Percentiles rank a stretch among this genome's conserved stretches.
These are phyloP conservation scores for Falco peregrinus DNA, from an alignment of 2,797 vertebrate species.

Conservation along the genomic window DNA sequence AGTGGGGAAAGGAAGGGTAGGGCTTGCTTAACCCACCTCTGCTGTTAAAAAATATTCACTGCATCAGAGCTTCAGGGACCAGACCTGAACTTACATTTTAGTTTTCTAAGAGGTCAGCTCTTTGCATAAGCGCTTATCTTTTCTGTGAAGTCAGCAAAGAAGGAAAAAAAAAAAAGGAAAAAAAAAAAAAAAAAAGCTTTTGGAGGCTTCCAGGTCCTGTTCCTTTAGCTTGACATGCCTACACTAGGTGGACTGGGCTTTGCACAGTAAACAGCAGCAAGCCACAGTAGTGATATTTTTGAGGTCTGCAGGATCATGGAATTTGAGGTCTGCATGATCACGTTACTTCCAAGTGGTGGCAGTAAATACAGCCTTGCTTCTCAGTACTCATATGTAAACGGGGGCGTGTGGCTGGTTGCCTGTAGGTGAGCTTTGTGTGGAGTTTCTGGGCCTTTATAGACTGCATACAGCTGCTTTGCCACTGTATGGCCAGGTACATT, in stretches of 20 bases:
- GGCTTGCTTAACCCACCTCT: not conserved
- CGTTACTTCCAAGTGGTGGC: not conserved
- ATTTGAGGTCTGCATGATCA: not conserved
- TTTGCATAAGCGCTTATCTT: not conserved
- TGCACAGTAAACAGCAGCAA: not conserved
- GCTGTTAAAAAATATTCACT: not conserved
- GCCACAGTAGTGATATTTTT: not conserved
- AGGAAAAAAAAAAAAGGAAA: not conserved
- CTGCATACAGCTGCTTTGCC: not conserved
- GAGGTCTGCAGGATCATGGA: not conserved
- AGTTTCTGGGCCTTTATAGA: not conserved
- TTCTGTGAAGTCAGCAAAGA: not conserved
- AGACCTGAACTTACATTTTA: not conserved
- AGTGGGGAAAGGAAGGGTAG: not conserved
- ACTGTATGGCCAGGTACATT: accelerated
- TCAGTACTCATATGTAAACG: not conserved
- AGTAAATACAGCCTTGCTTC: not conserved
- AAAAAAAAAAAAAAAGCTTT: not conserved
- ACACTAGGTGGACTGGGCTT: not conserved
- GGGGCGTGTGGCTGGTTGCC: not conserved
- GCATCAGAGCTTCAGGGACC: accelerated
- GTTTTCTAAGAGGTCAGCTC: not conserved
- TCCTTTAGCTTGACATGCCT: not conserved
- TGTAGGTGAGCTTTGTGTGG: not conserved
- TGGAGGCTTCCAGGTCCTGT: not conserved